phyloP scores from a whole-genome alignment of 2,888 invertebrate species.

The Plebejus argus region DNA sequence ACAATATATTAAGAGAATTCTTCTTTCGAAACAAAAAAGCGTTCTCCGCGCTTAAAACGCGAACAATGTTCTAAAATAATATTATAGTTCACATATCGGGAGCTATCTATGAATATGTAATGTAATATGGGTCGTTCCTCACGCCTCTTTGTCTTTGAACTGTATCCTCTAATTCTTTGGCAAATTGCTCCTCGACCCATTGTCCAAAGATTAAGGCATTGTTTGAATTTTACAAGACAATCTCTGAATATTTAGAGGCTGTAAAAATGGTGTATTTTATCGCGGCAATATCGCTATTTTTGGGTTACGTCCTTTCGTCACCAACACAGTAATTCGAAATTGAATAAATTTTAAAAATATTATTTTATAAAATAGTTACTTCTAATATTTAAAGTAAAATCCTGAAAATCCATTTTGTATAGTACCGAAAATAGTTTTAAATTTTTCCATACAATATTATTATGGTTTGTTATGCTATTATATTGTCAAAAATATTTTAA shows the following conservation, averaged over 20 bases:
- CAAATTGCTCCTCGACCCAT: constrained; percentile 38
- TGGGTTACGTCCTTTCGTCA: background rate
- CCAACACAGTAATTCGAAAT: background rate
- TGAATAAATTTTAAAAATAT: background rate
- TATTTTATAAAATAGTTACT: too few species aligned
- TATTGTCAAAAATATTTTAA: background rate
- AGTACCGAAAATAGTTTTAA: too few species aligned
- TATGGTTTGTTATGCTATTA: too few species aligned
- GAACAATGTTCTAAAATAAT: background rate
- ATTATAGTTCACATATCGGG: background rate
- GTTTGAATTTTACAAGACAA: constrained; percentile 41
- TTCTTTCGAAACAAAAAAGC: too few species aligned
- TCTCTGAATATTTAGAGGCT: constrained; percentile 21
- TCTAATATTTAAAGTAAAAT: too few species aligned
- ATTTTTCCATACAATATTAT: too few species aligned
- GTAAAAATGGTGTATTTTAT: constrained; percentile 22
- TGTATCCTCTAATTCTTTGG: constrained; percentile 32
- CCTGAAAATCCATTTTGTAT: too few species aligned
- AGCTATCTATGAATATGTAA: constrained; percentile 3
- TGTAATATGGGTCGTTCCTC: constrained; percentile 24
- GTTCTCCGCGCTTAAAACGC: background rate
- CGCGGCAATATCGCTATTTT: background rate
- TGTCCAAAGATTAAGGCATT: constrained; percentile 44
- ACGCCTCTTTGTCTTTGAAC: constrained; percentile 11
- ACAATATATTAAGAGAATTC: too few species aligned